Base-by-base conservation (phyloP, 2,113 vertebrate species). In the Gavialis gangeticus region DNA sequence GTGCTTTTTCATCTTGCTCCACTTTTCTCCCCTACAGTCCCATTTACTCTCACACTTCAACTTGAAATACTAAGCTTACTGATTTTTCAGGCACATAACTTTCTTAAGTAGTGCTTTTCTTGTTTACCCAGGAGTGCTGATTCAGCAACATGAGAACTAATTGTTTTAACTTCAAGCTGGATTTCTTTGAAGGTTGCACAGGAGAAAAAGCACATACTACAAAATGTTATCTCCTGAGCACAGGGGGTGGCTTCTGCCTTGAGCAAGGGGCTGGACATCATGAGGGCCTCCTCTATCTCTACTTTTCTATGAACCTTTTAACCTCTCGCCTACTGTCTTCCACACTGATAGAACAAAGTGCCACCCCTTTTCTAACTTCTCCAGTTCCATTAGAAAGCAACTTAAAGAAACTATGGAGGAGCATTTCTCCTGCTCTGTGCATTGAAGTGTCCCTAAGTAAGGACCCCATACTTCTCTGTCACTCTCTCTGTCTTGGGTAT, bases 401-500 rank as follows among this genome's bases (percentile, higher is more conserved):
- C 57, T 88, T 16, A 67, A 55, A 84, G 30, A 30, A 71, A 79
- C 19, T 4, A 1, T 0, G 3, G 55, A 85, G 5, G 21, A n/a
- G 5, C 34, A 34, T 34, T 34, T 34, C 34, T 34, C 34, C 15
- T 1, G 2, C 54, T 87, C 34, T 84, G 21, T 24, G 7, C 1
- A 3, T 56, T 64, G n/a, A 16, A 34, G 34, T 34, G 34, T 34
- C 34, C 34, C 34, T 34, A 34, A 34, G 34, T 34, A 34, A 34
- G 34, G 34, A 34, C 34, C 34, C 34, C 34, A 4, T 34, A 34
- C 34, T 34, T 34, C 34, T 34, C 34, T 34, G 34, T 34, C 34
- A 34, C 34, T 87, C 34, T 85, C 91, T 30, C n/a, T 92, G 12
- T 75, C 85, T 82, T 85, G 14, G 79, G 19, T 30, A 3, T 55